A percentile compares a stretch with the other conserved stretches of the same genome.
Evolutionary conservation across 2,888 invertebrate species (phyloP).

Genomic region (Latheticus oryzae): DNA sequence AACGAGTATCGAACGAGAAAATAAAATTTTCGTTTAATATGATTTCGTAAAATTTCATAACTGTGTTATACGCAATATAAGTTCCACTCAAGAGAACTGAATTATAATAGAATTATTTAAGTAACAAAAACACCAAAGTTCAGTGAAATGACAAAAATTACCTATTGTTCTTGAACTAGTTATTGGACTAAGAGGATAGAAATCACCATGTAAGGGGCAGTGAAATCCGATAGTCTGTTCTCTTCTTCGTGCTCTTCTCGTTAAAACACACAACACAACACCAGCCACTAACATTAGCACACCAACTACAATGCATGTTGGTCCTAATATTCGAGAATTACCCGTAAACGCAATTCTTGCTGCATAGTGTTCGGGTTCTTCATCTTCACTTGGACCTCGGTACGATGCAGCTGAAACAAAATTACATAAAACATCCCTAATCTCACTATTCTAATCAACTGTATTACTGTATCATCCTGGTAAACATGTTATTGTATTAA

Average conservation of each 20-base stretch:
- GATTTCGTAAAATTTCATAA: no score
- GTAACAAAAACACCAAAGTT: no score
- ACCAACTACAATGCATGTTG: conserved; percentile 80
- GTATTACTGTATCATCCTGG: no score
- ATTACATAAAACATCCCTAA: no score
- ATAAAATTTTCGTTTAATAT: conserved; percentile 1
- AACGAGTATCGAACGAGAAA: conserved; percentile 3
- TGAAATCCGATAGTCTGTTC: conserved; percentile 80
- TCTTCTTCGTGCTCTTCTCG: conserved; percentile 74
- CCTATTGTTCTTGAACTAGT: conserved; percentile 65
- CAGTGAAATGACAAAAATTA: conserved; percentile 52
- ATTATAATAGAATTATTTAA: no score
- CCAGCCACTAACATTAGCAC: conserved; percentile 77
- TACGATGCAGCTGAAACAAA: conserved; percentile 75
- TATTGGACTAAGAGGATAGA: conserved; percentile 79
- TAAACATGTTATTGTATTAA: no score
- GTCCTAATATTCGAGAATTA: conserved; percentile 78
- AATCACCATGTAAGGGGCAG: conserved; percentile 82
- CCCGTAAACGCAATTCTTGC: conserved; percentile 80
- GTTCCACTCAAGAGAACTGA: no score
- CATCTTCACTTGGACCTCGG: conserved; percentile 78
- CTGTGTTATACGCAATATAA: no score
- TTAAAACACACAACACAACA: conserved; percentile 74
- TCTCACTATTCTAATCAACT: no score
- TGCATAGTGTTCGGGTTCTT: conserved; percentile 78